A percentile compares a stretch with the other conserved stretches of the same genome.
phyloP scores from a whole-genome alignment of 2,888 invertebrate genomes.

The Xestobium rufovillosum region DNA sequence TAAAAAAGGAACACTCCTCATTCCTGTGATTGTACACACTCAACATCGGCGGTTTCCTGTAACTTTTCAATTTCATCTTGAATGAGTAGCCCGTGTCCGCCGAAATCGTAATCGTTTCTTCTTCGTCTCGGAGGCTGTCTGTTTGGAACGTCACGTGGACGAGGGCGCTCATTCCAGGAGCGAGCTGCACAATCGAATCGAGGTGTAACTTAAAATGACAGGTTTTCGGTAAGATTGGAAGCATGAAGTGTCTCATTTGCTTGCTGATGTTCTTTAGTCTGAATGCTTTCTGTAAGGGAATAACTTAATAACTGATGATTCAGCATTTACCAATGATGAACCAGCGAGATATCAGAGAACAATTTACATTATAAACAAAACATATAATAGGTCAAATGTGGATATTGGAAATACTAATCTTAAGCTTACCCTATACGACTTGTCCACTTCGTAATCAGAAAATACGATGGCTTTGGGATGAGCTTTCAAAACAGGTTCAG shows the following conservation, averaged over 20 bases:
- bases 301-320: no score
- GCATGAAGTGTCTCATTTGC: slow-evolving; percentile 30
- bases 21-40: slow-evolving; percentile 30
- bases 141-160: slow-evolving; percentile 37
- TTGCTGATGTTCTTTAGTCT: slow-evolving; percentile 33
- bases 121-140: slow-evolving; percentile 31
- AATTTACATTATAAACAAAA: no score
- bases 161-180: slow-evolving; percentile 41
- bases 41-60: slow-evolving; percentile 38
- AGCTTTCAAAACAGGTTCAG: slow-evolving; percentile 28
- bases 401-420: slow-evolving; percentile 2
- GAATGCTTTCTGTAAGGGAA: no score
- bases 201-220: slow-evolving; percentile 32
- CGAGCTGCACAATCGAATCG: slow-evolving; percentile 29
- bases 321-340: no score
- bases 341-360: no score
- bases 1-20: no score
- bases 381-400: slow-evolving; percentile 1
- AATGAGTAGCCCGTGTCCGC: slow-evolving; percentile 33
- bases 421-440: slow-evolving; percentile 34
- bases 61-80: slow-evolving; percentile 31
- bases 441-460: slow-evolving; percentile 35
- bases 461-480: slow-evolving; percentile 35
- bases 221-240: slow-evolving; percentile 29
- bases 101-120: slow-evolving; percentile 34